Evolutionary conservation across 1,140 invertebrate genomes (phyloP), one percentile per base, ranked within the genome.

Genomic region (Saccostrea glomerata): DNA sequence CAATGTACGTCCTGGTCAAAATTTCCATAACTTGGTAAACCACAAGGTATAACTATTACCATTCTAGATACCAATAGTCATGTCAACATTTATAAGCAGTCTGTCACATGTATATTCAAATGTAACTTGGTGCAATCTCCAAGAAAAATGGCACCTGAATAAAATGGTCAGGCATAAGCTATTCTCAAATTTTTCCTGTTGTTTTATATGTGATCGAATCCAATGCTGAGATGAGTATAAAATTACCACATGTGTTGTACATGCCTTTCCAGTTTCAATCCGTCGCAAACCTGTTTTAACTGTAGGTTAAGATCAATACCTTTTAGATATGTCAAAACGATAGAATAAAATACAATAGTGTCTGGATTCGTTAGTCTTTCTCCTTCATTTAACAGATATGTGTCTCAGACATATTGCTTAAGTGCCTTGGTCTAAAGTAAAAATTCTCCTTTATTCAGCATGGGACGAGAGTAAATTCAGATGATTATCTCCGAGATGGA

Each of bases 1-100:
- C 15, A 25, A 36, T 77, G 25, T 77, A 77, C 23, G 12, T 30
- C 25, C 2, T 30, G 23, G 11, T 25, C 30, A 77, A 77, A 77
- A 77, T 77, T 77, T 77, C 70, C 70, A 77, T 77, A 77, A 36
- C 25, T 30, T 30, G 70, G 70, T 77, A 77, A 77, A 77, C 70
- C 70, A 77, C 70, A 77, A 77, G 25, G 23, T 77, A 30, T 77
- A 30, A 9, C 15, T 30, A 36, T 30, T 36, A 77, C 25, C 23
- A 77, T 77, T 77, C 70, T 30, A 17, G n/a, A 17, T 20, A 63
- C 5, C 3, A 15, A 63, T 47, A 47, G 9, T 47, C 47, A 63
- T 17, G 15, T 60, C 17, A 20, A 63, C 58, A 63, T 15, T 60
- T n/a, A n/a, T 12, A 60, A 60, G 12, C 58, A 63, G 58, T n/a